These are phyloP conservation scores for Strongylocentrotus purpuratus DNA, from an alignment of 35 echinoderm and acorn worm genomes.

Conservation along the genomic window DNA sequence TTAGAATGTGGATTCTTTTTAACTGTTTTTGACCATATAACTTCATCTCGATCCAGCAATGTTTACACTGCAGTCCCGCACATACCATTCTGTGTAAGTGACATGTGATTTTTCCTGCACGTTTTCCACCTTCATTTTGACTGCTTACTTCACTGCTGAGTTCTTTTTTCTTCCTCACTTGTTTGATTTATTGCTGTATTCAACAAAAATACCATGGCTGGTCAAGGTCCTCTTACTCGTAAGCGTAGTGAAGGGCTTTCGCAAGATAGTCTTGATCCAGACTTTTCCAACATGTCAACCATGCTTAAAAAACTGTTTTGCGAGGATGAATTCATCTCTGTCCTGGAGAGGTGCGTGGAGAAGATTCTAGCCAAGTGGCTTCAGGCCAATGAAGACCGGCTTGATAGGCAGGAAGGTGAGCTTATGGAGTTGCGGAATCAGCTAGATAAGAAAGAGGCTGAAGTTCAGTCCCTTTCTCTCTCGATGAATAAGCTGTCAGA, in stretches of 20 bases:
- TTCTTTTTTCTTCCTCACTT: neutral
- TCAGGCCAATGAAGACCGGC: neutral
- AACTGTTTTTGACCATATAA: neutral
- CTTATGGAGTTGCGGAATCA: neutral
- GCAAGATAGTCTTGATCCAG: no score
- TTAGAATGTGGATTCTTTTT: neutral
- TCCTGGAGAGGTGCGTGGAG: constrained; percentile 16
- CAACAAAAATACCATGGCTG: neutral
- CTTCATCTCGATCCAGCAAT: neutral
- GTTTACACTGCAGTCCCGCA: neutral
- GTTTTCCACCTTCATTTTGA: neutral
- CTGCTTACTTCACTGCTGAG: neutral
- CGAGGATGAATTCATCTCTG: constrained; percentile 21
- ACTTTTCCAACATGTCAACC: neutral
- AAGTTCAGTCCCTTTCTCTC: constrained; percentile 22
- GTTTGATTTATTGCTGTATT: constrained; percentile 6
- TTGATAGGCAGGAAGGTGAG: constrained; percentile 9
- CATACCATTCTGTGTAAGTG: neutral
- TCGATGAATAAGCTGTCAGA: neutral
- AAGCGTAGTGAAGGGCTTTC: no score
- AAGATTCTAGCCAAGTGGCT: neutral
- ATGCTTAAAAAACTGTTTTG: constrained; percentile 11
- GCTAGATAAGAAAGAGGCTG: neutral
- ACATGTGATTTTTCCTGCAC: neutral
- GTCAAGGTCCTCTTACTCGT: neutral